These are phyloP conservation scores for Phalera bucephala DNA, from an alignment of 2,888 invertebrate genomes.

Conservation along the genomic window DNA sequence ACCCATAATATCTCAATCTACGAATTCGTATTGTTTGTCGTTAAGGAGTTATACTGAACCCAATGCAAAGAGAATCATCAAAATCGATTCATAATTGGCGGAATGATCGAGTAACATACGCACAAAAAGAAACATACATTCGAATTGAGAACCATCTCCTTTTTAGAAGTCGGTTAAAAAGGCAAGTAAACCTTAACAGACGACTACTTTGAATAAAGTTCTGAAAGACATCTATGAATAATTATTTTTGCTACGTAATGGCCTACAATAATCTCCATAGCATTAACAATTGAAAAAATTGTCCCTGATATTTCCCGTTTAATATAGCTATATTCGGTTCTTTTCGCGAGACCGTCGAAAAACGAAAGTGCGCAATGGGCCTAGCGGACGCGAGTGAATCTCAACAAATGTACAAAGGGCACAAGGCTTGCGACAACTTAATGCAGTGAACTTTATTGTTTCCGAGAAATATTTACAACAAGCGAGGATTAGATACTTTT, in stretches of 20 bases:
- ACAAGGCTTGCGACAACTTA: neutral
- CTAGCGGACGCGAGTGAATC: constrained; percentile 29
- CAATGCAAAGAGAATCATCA: no score
- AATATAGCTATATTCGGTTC: constrained; percentile 2
- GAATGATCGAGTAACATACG: no score
- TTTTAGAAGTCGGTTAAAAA: no score
- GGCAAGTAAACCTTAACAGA: no score
- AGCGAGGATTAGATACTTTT: no score
- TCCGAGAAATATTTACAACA: constrained; percentile 1
- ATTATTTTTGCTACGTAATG: neutral
- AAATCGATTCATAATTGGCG: no score
- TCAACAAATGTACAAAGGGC: constrained; percentile 40
- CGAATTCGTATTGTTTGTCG: no score
- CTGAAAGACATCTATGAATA: neutral
- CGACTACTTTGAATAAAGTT: no score
- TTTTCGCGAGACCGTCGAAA: constrained; percentile 5
- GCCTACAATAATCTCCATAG: neutral
- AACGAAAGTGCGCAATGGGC: constrained; percentile 10
- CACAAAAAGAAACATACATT: no score
- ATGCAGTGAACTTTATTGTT: neutral
- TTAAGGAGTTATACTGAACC: no score
- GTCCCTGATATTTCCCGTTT: neutral
- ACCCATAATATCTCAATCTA: no score
- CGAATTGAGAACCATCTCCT: no score
- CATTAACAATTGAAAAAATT: neutral